phyloP scores from a whole-genome alignment of 2,113 vertebrate species.

The Lutjanus erythropterus region DNA sequence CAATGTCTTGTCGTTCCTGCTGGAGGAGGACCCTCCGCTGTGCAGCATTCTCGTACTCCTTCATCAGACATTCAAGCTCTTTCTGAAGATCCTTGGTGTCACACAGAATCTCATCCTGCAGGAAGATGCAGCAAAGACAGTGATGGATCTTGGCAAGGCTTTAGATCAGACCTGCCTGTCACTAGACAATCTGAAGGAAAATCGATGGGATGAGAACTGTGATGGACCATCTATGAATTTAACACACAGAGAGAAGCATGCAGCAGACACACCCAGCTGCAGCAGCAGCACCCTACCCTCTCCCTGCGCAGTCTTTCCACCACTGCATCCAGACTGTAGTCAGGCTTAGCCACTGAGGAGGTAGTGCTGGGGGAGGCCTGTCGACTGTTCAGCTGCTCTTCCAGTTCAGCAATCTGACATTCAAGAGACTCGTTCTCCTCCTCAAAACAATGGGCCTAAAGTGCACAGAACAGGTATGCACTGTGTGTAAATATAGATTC shows the following conservation, averaged over 20 bases:
- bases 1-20: conserved; percentile 73
- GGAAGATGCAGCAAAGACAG: conserved; percentile 29
- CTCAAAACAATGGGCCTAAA: conserved; percentile 80
- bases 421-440: conserved; percentile 83
- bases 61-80: conserved; percentile 71
- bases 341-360: conserved; percentile 25
- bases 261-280: conserved; percentile 49
- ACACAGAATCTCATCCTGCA: conserved; percentile 79
- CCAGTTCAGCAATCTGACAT: conserved; percentile 74
- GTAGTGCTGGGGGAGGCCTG: conserved; percentile 16
- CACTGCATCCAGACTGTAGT: conserved; percentile 74
- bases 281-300: conserved; percentile 69
- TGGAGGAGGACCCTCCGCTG: conserved; percentile 70
- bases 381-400: conserved; percentile 50
- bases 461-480: not conserved
- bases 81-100: conserved; percentile 66
- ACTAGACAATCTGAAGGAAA: conserved; percentile 4
- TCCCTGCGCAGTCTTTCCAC: conserved; percentile 78
- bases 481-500: not conserved
- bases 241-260: conserved; percentile 24
- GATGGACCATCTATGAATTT: conserved; percentile 2
- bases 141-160: conserved; percentile 27
- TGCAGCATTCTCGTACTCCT: conserved; percentile 59
- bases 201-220: conserved; percentile 13
- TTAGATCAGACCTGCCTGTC: conserved; percentile 20